Evolutionary conservation across 2,797 vertebrate species (phyloP), one percentile per base, ranked within the genome.

Genomic region (Macropus fuliginosus): DNA sequence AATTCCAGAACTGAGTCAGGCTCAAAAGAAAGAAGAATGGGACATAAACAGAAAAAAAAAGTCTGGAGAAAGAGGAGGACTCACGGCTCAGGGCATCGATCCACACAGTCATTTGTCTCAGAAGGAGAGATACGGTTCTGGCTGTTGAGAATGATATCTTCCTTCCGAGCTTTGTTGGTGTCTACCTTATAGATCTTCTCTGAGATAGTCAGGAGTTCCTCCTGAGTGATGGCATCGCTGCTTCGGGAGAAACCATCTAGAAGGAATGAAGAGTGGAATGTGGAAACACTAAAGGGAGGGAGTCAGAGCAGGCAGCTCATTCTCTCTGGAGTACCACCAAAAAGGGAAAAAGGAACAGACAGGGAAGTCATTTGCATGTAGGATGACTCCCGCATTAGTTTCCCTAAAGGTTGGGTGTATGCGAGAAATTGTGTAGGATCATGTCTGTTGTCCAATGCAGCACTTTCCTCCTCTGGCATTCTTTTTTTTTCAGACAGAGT

Each of bases 1-100:
- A 52, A 87, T n/a, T 29, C 55, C 91, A 91, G 16, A 91, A 50
- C 13, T 3, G 46, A 90, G 56, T 54, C 87, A n/a, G 74, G 3
- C 21, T 31, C 54, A 27, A 40, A 81, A 57, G 50, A 66, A 92
- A 18, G 3, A 3, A 5, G 50, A 16, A 21, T 66, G 3, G 10
- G 6, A 27, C 40, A 54, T 4, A 56, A 21, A 8, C 4, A 2
- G 27, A 0, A 6, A 87, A 54, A 54, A 56, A 46, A 52, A 18
- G 55, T 59, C 54, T 55, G 89, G 92, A 74, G 8, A 1, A 13
- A 1, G 13, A 34, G 0, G 40, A 54, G 27, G 91, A 98, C 99
- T 98, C 98, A 99, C 99, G 97, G 98, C 93, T 98, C 95, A 0
- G 98, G 98, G 92, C 96, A 98, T 11, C 3, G 96, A 55, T 99